Base-by-base conservation (phyloP, 2,888 invertebrate species). In the Hydrotaea cyrtoneurina region DNA sequence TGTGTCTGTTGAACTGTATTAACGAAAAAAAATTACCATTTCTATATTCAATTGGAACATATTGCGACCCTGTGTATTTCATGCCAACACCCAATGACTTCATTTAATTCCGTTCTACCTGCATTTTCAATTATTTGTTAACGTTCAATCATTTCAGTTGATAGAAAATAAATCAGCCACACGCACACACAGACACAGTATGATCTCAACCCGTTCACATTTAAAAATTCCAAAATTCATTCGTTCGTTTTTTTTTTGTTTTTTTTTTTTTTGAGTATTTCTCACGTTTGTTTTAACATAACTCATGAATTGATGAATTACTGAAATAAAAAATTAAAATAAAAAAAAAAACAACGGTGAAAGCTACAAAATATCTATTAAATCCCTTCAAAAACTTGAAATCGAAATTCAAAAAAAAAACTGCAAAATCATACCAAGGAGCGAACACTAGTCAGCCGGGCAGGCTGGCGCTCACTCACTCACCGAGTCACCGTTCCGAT, bases 401-500 rank as follows among this genome's bases (percentile, higher is more conserved):
- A 69, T n/a, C n/a, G 5, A 2, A n/a, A 23, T 10, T 23, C 10
- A 31, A 23, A 64, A 23, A 81, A 73, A 82, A 79, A 84, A 75
- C 72, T 75, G 85, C 86, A 85, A 19, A 83, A 57, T 86, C 86
- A 87, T 85, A 78, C 59, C 53, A 72, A 53, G 36, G 62, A 31
- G 19, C 43, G 62, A 31, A 50, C 23, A 19, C 19, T 39, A 21
- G 39, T 21, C 78, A 75, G 53, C 10, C 17, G 5, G 72, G 82
- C 71, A 77, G 57, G 8, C 43, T 7, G 23, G 17, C 69, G 15
- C 21, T 46, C 36, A 17, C 64, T 39, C 64, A 64, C 4, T 64
- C 43, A 11, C 10, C 19, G 43, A 66, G 4, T 46, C 21, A 36
- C n/a, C n/a, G n/a, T n/a, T 26, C 36, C 15, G n/a, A 0, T 62